Percentiles rank a stretch among this genome's conserved stretches.
These are phyloP conservation scores for Macrosoma leucophasiata DNA, from an alignment of 2,888 invertebrate genomes.

Conservation along the genomic window DNA sequence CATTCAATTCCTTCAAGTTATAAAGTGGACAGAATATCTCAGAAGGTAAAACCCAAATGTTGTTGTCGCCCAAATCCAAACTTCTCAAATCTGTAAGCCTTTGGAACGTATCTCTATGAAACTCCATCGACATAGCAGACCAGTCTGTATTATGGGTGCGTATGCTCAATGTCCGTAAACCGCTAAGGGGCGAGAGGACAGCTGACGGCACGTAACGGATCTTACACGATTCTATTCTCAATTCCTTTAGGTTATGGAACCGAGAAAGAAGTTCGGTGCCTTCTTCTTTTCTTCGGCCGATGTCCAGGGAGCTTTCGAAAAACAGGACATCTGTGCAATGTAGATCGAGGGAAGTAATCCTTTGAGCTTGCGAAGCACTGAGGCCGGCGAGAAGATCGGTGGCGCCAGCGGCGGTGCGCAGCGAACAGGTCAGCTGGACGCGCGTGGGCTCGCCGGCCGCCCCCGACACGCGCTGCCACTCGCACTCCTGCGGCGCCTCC, in stretches of 20 bases:
- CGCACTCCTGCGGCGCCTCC: conserved; percentile 82
- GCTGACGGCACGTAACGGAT: conserved; percentile 83
- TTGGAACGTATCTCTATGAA: conserved; percentile 82
- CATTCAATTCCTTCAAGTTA: conserved; percentile 80
- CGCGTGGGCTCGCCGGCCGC: conserved; percentile 72
- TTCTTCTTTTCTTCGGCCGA: conserved; percentile 69
- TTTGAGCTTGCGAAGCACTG: conserved; percentile 80
- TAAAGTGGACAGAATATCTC: conserved; percentile 84
- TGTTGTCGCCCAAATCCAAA: conserved; percentile 84
- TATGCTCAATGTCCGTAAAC: conserved; percentile 79
- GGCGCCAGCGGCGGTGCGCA: conserved; percentile 80
- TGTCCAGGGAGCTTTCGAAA: conserved; percentile 82
- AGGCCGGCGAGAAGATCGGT: conserved; percentile 78
- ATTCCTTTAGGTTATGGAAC: conserved; percentile 79
- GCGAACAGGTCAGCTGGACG: conserved; percentile 78
- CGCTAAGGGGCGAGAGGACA: conserved; percentile 79
- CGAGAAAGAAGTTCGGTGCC: conserved; percentile 76
- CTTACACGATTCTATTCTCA: conserved; percentile 85
- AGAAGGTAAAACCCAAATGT: conserved; percentile 84
- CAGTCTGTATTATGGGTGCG: conserved; percentile 87
- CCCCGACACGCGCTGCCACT: conserved; percentile 78
- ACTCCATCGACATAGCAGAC: conserved; percentile 86
- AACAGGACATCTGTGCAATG: conserved; percentile 84
- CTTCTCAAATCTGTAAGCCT: conserved; percentile 80
- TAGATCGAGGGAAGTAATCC: conserved; percentile 79